A percentile compares a stretch with the other conserved stretches of the same genome.
phyloP scores from a whole-genome alignment of 2,888 invertebrate species.

The Stegana nigrithorax region DNA sequence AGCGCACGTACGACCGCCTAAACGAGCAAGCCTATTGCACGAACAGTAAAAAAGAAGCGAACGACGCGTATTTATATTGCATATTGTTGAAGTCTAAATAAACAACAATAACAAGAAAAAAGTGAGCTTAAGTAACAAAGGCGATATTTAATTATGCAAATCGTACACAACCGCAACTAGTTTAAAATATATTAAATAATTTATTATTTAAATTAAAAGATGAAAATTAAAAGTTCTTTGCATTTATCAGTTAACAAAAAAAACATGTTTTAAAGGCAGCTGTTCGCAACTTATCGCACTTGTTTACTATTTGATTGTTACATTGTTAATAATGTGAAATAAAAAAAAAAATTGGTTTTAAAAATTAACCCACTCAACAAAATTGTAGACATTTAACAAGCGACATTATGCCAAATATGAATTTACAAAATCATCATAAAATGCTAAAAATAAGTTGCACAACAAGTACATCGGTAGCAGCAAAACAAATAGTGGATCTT shows the following conservation, averaged over 20 bases:
- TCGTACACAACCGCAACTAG: neutral
- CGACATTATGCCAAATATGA: neutral
- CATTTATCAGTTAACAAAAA: too few species aligned
- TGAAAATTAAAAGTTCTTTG: too few species aligned
- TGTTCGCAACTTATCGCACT: neutral
- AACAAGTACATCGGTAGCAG: too few species aligned
- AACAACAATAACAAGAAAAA: conserved; percentile 15
- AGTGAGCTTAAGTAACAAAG: neutral
- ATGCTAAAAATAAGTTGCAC: conserved; percentile 43
- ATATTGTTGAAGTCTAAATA: too few species aligned
- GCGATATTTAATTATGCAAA: conserved; percentile 12
- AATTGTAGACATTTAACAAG: neutral
- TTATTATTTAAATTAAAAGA: too few species aligned
- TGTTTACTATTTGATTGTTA: neutral
- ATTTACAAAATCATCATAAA: conserved; percentile 40
- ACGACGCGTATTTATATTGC: too few species aligned
- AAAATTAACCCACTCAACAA: neutral
- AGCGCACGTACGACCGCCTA: conserved; percentile 8
- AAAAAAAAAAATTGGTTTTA: too few species aligned
- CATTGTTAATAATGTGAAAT: too few species aligned
- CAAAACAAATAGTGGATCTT: neutral
- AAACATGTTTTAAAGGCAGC: too few species aligned
- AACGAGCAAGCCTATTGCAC: conserved; percentile 16
- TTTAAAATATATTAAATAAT: neutral
- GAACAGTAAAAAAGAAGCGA: too few species aligned